phyloP scores from a whole-genome alignment of 2,113 vertebrate genomes.

The Lepus timidus region DNA sequence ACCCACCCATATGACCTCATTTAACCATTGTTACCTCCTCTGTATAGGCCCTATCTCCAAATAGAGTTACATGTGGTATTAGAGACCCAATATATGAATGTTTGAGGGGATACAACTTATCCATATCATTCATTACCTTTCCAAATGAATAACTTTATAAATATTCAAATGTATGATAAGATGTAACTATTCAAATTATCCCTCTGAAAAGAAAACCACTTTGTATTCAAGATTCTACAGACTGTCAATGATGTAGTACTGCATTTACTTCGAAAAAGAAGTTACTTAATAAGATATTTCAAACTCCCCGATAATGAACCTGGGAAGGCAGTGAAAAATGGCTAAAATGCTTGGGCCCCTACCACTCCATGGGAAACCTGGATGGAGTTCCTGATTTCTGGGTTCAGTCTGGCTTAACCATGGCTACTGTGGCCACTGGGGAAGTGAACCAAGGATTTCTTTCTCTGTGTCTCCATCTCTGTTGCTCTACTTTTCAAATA shows the following conservation, averaged over 20 bases:
- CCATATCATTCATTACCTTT: neutral
- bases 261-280: slow-evolving; percentile 4
- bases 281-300: neutral
- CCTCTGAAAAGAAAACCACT: neutral
- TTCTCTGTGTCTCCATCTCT: too few relatives aligned
- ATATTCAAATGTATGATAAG: neutral
- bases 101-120: neutral
- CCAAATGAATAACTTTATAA: neutral
- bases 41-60: neutral
- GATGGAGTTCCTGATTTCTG: too few relatives aligned
- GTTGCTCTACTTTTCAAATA: too few relatives aligned
- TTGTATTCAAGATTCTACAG: neutral
- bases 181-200: neutral
- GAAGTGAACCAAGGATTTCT: too few relatives aligned
- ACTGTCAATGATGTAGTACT: neutral
- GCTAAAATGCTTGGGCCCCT: too few relatives aligned
- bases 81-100: neutral
- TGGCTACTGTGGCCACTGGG: too few relatives aligned
- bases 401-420: too few relatives aligned
- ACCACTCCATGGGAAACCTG: too few relatives aligned
- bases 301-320: too few relatives aligned
- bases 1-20: neutral
- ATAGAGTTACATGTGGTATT: neutral
- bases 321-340: too few relatives aligned
- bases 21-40: neutral